These are phyloP conservation scores for Actinopyga echinites DNA, from an alignment of 53 echinoderm and acorn worm genomes.

Conservation along the genomic window DNA sequence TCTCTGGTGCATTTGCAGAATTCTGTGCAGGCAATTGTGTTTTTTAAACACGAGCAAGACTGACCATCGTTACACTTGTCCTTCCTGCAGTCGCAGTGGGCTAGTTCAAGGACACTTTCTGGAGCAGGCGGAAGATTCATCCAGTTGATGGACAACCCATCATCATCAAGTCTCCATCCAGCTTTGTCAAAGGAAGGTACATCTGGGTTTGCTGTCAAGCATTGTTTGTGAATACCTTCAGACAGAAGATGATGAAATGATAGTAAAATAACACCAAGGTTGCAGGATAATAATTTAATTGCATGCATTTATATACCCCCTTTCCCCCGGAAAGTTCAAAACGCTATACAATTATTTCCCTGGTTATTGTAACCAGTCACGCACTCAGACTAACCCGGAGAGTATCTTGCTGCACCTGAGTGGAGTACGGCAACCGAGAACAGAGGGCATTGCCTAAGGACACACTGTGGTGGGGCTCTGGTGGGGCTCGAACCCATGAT, in stretches of 20 bases:
- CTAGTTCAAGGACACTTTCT: no score
- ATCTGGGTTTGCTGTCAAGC: slow-evolving; percentile 8
- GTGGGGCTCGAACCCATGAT: no score
- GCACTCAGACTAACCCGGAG: no score
- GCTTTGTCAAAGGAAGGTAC: neutral
- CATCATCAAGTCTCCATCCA: slow-evolving; percentile 5
- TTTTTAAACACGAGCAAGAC: slow-evolving; percentile 6
- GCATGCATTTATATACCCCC: no score
- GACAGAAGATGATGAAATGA: neutral
- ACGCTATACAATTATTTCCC: no score
- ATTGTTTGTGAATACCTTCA: neutral
- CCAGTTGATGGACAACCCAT: neutral
- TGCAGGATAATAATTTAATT: neutral
- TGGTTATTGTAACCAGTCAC: no score
- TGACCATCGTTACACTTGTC: neutral
- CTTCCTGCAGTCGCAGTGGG: neutral
- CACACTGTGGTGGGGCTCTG: no score
- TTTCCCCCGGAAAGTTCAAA: no score
- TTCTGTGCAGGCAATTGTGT: slow-evolving; percentile 11
- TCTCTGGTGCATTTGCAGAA: neutral
- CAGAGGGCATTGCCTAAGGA: no score
- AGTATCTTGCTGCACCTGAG: no score
- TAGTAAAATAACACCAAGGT: neutral
- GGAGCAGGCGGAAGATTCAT: neutral
- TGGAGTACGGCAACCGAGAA: no score